A percentile compares a stretch with the other conserved stretches of the same genome.
phyloP scores from a whole-genome alignment of 2,888 invertebrate genomes.

The Platypus cylindrus region DNA sequence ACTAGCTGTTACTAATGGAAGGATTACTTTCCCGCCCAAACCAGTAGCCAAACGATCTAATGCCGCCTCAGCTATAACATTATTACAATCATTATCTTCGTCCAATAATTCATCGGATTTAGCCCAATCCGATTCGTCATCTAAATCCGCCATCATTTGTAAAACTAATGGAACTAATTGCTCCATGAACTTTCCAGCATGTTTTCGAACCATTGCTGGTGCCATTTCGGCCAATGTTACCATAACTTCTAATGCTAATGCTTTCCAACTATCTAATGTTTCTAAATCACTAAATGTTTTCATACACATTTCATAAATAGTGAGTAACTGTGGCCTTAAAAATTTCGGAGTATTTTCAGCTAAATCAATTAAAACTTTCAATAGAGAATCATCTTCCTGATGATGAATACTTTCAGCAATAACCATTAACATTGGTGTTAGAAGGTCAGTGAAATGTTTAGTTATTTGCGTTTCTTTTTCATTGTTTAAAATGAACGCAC shows the following conservation, averaged over 20 bases:
- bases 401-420: conserved; percentile 71
- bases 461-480: conserved; percentile 87
- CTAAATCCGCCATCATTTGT: conserved; percentile 89
- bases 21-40: conserved; percentile 62
- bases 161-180: conserved; percentile 73
- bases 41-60: conserved; percentile 96
- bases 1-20: conserved; percentile 69
- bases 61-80: conserved; percentile 91
- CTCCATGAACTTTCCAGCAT: conserved; percentile 71
- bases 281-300: conserved; percentile 65
- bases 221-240: conserved; percentile 82
- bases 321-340: conserved; percentile 72
- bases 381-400: conserved; percentile 76
- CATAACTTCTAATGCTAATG: conserved; percentile 74
- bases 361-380: conserved; percentile 77
- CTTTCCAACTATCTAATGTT: conserved; percentile 71
- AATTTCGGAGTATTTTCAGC: conserved; percentile 90
- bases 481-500: conserved; percentile 82
- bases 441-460: conserved; percentile 75
- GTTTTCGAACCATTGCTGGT: conserved; percentile 92
- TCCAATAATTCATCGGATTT: conserved; percentile 76
- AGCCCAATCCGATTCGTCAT: conserved; percentile 85
- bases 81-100: conserved; percentile 90
- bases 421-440: conserved; percentile 65
- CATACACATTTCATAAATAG: conserved; percentile 78